These are phyloP conservation scores for Grapholita molesta DNA, from an alignment of 1,140 invertebrate species.

Conservation along the genomic window DNA sequence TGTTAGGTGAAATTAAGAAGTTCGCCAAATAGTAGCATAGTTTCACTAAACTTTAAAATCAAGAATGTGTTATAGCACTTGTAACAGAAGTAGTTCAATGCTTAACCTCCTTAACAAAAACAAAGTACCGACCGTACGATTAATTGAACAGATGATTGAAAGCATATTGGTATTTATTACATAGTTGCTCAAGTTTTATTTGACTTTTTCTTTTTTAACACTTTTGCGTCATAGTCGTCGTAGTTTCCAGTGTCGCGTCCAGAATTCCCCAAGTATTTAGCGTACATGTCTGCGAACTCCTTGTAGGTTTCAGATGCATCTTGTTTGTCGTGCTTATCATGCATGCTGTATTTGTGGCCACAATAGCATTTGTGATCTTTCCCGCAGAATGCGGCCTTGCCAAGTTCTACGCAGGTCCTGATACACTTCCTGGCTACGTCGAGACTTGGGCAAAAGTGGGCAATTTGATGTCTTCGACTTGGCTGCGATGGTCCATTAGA, in stretches of 20 bases:
- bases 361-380: conserved; percentile 69
- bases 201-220: background rate
- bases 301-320: conserved; percentile 30
- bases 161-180: no score
- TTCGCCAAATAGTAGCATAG: no score
- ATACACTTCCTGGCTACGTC: conserved; percentile 52
- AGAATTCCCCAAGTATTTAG: conserved; percentile 52
- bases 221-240: background rate
- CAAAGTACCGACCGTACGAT: no score
- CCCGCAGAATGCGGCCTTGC: conserved; percentile 63
- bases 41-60: no score
- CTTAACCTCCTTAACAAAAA: no score
- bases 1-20: no score
- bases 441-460: conserved; percentile 64
- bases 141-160: no score
- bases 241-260: background rate
- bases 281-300: conserved; percentile 53
- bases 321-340: conserved; percentile 14
- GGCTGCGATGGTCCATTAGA: conserved; percentile 11
- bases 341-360: conserved; percentile 41
- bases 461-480: conserved; percentile 54
- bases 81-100: no score
- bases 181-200: background rate
- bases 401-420: conserved; percentile 44
- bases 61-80: no score